Percentiles rank a stretch among this genome's conserved stretches.
Evolutionary conservation across 1,140 invertebrate species (phyloP).

Genomic region (Zaprionus africanus): DNA sequence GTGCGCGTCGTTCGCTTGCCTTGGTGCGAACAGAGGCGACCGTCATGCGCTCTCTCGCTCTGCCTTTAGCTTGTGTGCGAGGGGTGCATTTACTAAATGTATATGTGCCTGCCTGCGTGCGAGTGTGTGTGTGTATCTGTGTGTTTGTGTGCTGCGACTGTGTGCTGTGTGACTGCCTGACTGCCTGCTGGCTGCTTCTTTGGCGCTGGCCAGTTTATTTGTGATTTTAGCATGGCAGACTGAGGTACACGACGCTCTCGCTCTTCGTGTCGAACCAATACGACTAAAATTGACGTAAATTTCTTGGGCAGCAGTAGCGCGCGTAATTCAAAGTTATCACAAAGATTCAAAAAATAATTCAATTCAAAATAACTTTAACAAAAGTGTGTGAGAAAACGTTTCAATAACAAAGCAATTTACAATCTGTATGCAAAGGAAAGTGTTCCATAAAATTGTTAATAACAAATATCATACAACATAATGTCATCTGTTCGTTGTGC

Average conservation of each 20-base stretch:
- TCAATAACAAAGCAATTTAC: not conserved
- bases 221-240: constrained; percentile 80
- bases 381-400: constrained; percentile 19
- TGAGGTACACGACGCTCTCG: constrained; percentile 74
- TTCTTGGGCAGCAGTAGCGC: constrained; percentile 57
- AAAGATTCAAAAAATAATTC: constrained; percentile 37
- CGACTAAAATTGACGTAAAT: constrained; percentile 72
- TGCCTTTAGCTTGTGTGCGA: constrained; percentile 31
- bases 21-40: constrained; percentile 33
- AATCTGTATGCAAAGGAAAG: constrained; percentile 14
- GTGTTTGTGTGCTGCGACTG: constrained; percentile 14
- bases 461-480: constrained; percentile 24
- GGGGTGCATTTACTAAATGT: constrained; percentile 64
- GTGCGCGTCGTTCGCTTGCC: constrained; percentile 55
- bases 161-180: constrained; percentile 45
- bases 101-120: constrained; percentile 4
- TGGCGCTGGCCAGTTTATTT: constrained; percentile 79
- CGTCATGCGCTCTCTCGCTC: constrained; percentile 3
- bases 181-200: constrained; percentile 79
- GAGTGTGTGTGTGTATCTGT: constrained; percentile 6
- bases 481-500: constrained; percentile 68
- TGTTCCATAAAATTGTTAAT: constrained; percentile 28
- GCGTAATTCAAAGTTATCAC: constrained; percentile 77
- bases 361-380: constrained; percentile 13
- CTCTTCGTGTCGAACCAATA: constrained; percentile 64